Evolutionary conservation across 2,888 invertebrate genomes (phyloP).

Genomic region (Acleris emargana): DNA sequence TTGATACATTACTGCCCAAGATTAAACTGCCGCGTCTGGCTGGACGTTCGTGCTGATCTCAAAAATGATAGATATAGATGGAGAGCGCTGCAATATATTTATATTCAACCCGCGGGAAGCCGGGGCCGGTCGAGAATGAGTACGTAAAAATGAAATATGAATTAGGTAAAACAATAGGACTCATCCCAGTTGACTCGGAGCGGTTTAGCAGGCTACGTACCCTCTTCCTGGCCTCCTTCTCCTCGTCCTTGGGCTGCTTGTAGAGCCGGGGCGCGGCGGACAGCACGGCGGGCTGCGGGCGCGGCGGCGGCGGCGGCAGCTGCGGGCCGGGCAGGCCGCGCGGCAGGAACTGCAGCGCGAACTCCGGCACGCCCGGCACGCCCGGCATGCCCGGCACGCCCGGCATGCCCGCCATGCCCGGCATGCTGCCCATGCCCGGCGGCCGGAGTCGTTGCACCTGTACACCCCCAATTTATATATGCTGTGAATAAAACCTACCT

Average conservation of each 20-base stretch:
- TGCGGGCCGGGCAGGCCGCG: slow-evolving; percentile 72
- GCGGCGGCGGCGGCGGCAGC: slow-evolving; percentile 68
- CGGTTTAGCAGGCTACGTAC: slow-evolving; percentile 45
- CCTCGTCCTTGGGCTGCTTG: slow-evolving; percentile 79
- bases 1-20: no score
- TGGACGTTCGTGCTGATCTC: no score
- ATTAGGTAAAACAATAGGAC: no score
- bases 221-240: slow-evolving; percentile 64
- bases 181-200: no score
- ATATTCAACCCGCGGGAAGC: no score
- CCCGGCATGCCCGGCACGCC: slow-evolving; percentile 39
- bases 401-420: slow-evolving; percentile 45
- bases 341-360: slow-evolving; percentile 63
- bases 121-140: no score
- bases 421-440: slow-evolving; percentile 50
- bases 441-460: slow-evolving; percentile 56
- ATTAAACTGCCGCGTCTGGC: no score
- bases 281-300: slow-evolving; percentile 85
- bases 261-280: slow-evolving; percentile 89
- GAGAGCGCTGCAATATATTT: no score
- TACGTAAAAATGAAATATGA: no score
- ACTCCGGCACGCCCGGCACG: slow-evolving; percentile 56
- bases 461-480: not conserved
- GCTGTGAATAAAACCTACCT: no score
- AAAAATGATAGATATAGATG: no score